These are phyloP conservation scores for Calliopum simillimum DNA, from an alignment of 2,888 invertebrate genomes.

Conservation along the genomic window DNA sequence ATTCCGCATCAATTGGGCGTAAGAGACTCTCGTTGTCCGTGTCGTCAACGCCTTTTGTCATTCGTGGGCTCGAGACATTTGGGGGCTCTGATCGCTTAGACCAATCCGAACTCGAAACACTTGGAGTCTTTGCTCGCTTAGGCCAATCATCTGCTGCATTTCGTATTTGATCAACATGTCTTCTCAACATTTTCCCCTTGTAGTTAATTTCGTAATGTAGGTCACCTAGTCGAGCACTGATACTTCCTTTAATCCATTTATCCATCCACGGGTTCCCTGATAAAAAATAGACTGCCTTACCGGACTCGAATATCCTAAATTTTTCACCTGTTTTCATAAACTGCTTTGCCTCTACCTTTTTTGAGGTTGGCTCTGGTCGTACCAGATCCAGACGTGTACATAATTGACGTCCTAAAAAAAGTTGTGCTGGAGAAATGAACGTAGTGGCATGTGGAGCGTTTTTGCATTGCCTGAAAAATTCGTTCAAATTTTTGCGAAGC, in stretches of 20 bases:
- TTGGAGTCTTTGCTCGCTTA: background rate
- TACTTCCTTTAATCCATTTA: slow-evolving; percentile 33
- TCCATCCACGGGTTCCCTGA: slow-evolving; percentile 20
- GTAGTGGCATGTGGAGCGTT: slow-evolving; percentile 41
- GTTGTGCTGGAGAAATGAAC: slow-evolving; percentile 34
- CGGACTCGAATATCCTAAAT: too few species aligned
- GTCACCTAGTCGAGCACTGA: slow-evolving; percentile 25
- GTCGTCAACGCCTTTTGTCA: background rate
- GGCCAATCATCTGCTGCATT: too few species aligned
- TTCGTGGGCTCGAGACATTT: background rate
- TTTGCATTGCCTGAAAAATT: slow-evolving; percentile 40
- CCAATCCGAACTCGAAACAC: background rate
- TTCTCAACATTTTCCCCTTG: slow-evolving; percentile 19
- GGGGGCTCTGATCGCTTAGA: background rate
- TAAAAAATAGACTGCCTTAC: too few species aligned
- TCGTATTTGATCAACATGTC: too few species aligned
- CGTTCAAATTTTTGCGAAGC: slow-evolving; percentile 30
- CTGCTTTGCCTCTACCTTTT: too few species aligned
- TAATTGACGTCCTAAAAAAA: slow-evolving; percentile 34
- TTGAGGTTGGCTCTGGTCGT: slow-evolving; percentile 26
- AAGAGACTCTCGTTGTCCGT: too few species aligned
- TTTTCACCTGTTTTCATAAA: too few species aligned
- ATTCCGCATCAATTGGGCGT: background rate
- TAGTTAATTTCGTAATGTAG: slow-evolving; percentile 30
- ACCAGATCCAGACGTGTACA: slow-evolving; percentile 38